A percentile compares a stretch with the other conserved stretches of the same genome.
phyloP scores from a whole-genome alignment of 1,140 invertebrate species.

The Tetraneura akinire region DNA sequence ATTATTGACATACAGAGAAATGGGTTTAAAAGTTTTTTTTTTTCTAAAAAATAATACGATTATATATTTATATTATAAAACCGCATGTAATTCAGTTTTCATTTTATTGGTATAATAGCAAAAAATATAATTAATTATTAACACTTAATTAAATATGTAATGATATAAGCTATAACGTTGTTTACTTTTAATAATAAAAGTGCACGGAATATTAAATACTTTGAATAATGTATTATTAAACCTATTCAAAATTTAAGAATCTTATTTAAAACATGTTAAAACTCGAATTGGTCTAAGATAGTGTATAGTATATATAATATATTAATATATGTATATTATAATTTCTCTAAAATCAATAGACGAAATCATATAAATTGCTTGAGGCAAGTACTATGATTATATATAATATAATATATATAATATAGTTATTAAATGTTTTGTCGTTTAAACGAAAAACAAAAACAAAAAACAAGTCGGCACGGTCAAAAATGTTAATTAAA shows the following conservation, averaged over 20 bases:
- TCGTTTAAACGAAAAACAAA: too few species aligned
- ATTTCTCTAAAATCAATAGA: conserved; percentile 19
- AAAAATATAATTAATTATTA: too few species aligned
- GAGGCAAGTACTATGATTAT: neutral
- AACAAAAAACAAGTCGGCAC: too few species aligned
- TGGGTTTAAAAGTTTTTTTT: neutral
- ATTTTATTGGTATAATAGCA: too few species aligned
- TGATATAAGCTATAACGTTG: too few species aligned
- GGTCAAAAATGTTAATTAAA: too few species aligned
- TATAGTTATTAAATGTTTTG: too few species aligned
- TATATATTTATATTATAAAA: neutral
- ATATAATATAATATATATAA: too few species aligned
- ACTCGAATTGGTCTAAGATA: too few species aligned
- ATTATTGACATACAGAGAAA: neutral
- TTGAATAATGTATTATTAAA: too few species aligned
- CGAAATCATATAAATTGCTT: neutral
- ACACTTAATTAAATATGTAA: too few species aligned
- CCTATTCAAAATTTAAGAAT: neutral
- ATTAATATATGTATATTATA: neutral
- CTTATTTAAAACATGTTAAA: neutral
- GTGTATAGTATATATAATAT: neutral
- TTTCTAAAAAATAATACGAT: neutral
- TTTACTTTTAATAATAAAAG: too few species aligned
- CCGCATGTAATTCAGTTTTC: neutral
- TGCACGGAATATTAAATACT: neutral